Percentiles rank a stretch among this genome's conserved stretches.
phyloP scores from a whole-genome alignment of 2,797 vertebrate genomes.

The Sarcoramphus papa region DNA sequence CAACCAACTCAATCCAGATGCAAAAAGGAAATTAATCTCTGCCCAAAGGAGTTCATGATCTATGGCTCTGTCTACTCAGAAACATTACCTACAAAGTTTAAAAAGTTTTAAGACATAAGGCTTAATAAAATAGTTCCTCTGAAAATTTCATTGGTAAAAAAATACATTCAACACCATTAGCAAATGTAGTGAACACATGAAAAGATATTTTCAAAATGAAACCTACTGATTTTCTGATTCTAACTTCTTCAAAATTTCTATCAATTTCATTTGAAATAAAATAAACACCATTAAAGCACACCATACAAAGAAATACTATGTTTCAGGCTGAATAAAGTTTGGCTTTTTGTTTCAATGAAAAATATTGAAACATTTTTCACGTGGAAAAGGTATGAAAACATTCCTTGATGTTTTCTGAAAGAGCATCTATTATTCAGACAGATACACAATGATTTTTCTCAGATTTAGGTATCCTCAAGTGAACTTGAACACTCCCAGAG shows the following conservation, averaged over 20 bases:
- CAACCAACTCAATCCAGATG: neutral
- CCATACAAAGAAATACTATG: neutral
- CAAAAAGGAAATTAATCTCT: neutral
- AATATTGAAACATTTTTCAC: neutral
- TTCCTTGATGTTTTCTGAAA: neutral
- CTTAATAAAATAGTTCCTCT: neutral
- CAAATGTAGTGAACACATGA: rapidly evolving
- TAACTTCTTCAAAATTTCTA: neutral
- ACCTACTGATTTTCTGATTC: neutral
- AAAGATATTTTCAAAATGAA: neutral
- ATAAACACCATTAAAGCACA: neutral
- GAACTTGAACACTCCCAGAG: neutral
- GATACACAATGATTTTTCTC: neutral
- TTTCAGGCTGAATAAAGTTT: neutral
- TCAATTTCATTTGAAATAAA: neutral
- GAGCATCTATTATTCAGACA: neutral
- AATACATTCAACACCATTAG: neutral
- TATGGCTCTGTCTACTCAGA: neutral
- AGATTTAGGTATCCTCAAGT: neutral
- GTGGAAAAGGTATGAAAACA: neutral
- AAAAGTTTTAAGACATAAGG: neutral
- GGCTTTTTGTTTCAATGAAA: neutral
- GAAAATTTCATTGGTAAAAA: neutral
- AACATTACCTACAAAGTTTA: neutral
- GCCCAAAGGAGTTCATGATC: neutral